Conservation (phyloP, 1,140 invertebrate species). For the Paracyclopina nana region DNA sequence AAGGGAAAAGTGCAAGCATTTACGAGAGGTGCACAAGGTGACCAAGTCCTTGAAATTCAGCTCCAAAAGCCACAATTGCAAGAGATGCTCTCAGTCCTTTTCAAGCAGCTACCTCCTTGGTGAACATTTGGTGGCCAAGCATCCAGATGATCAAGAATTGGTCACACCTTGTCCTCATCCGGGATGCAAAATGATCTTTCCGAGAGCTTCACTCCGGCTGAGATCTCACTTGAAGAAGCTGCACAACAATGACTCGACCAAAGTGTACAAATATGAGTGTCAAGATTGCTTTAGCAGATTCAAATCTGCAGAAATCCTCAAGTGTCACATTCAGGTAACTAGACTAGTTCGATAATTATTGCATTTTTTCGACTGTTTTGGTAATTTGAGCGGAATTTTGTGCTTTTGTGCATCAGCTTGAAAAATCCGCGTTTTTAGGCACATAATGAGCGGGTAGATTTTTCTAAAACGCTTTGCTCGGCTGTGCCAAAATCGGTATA, state of each 20-base stretch:
- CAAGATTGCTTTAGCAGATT: not conserved
- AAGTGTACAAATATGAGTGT: not conserved
- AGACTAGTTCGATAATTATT: no score
- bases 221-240: not conserved
- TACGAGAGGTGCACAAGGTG: constrained; percentile 1
- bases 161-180: not conserved
- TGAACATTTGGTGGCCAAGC: not conserved
- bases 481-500: not conserved
- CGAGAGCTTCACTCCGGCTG: not conserved
- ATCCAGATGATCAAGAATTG: not conserved
- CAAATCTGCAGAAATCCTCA: not conserved
- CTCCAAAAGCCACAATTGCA: not conserved
- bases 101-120: no score
- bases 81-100: not conserved
- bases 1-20: not conserved
- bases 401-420: no score
- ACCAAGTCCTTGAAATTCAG: not conserved
- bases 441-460: not conserved
- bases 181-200: not conserved
- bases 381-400: no score
- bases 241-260: not conserved
- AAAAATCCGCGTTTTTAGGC: no score
- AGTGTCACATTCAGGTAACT: no score
- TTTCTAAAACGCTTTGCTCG: not conserved
- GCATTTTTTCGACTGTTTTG: not conserved